Base-by-base conservation (phyloP, 2,113 vertebrate genomes). In the Hippocampus mohnikei region DNA sequence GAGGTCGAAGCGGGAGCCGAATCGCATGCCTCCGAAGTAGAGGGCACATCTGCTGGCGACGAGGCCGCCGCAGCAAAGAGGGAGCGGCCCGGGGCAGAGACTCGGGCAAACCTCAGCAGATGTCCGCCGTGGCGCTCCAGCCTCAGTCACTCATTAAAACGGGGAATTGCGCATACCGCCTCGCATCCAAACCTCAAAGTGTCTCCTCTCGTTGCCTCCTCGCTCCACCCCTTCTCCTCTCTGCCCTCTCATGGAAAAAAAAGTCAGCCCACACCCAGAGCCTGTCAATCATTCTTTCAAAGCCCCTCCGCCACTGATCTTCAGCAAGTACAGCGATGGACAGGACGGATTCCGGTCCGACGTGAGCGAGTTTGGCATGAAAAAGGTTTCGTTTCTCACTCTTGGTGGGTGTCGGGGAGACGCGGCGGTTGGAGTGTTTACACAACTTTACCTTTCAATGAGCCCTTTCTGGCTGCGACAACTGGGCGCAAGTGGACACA, bases 131-230 rank as follows among this genome's bases (percentile, higher is more conserved):
- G 21, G 58, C 84, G 85, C 83, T 69, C 75, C 86, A 86, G 68
- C 70, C 80, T 87, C 86, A 90, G 87, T 80, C 85, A 81, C 81
- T 87, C 81, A 86, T 91, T 91, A 90, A 66, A 85, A 37, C 74
- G 71, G 78, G 85, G 89, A 90, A 88, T 87, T 91, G 82, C 87
- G 75, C 67, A 61, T 41, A 5, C 16, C 5, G 46, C 15, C 56
- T 85, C 0, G 66, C 76, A 79, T 91, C 88, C 89, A 90, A 91
- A 91, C 90, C 91, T 88, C 91, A 90, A 75, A 87, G 80, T 87
- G 85, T 83, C 84, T 86, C 33, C 42, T 15, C 77, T 78, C 77
- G 70, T 83, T n/a, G 69, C 71, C 69, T 79, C 42, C 11, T 80
- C 73, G 67, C 77, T 79, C 79, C 82, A 67, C 63, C 81, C 79